Base-by-base conservation (phyloP, 2,888 invertebrate species). In the Hydrotaea diabolus region DNA sequence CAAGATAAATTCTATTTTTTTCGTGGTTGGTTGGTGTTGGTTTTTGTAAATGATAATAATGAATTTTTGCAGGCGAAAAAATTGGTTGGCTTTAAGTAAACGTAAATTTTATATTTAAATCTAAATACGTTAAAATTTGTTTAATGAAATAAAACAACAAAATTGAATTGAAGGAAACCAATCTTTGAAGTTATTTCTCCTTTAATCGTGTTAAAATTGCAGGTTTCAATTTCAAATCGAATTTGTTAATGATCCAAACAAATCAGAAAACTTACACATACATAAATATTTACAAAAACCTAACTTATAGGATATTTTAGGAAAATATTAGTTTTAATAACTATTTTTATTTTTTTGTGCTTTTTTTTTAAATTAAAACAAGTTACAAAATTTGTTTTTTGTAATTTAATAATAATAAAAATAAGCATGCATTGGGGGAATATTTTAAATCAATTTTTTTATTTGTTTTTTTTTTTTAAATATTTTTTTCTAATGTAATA, bases 1-100 rank as follows among this genome's bases (percentile, higher is more conserved):
- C 21, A 53, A 80, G 46, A 77, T 77, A 84, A 84, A 84, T 84
- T 80, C 80, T 85, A 79, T 79, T 43, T 62, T 62, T 7, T 23
- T 53, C 13, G 49, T 46, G 59, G 53, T 59, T 43, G 31, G n/a
- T 59, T 59, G 46, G 59, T 55, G 36, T 62, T n/a, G 2, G 8
- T 31, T 57, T 59, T 43, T 62, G 39, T 11, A 39, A 39, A 39
- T 39, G 8, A 39, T 1, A 39, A 39, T 8, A 39, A 39, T 39
- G 39, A 39, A n/a, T n/a, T n/a, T n/a, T n/a, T n/a, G n/a, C n/a
- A 36, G 8, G 8, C 36, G 8, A 8, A 36, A 36, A 36, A 36
- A 36, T 36, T 39, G 11, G 3, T 39, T 39, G 36, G 8, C 36
- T 39, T 39, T 39, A 39, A 39, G 13, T 39, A 39, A 39, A 39